These are phyloP conservation scores for Sympetrum striolatum DNA, from an alignment of 2,888 invertebrate genomes.

Conservation along the genomic window DNA sequence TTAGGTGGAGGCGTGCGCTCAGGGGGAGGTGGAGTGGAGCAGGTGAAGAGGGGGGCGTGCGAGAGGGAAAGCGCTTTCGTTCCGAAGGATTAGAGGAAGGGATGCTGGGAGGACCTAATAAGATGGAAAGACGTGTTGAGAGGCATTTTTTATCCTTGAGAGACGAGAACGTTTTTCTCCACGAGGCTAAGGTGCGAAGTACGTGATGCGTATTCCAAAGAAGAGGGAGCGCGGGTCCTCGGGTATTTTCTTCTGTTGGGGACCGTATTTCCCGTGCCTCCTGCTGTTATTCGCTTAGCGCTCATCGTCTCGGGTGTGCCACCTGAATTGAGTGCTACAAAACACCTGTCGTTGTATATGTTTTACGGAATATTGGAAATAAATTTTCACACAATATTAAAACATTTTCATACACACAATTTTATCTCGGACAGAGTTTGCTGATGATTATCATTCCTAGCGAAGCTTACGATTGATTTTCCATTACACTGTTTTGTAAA, in stretches of 20 bases:
- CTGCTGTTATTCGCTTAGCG: neutral
- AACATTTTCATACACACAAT: too few species aligned
- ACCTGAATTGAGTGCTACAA: too few species aligned
- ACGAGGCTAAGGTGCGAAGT: neutral
- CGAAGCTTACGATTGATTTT: too few species aligned
- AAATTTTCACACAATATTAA: too few species aligned
- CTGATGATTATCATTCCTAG: too few species aligned
- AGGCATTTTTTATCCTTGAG: neutral
- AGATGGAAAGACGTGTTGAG: neutral
- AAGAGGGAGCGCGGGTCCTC: neutral
- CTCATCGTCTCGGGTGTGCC: too few species aligned
- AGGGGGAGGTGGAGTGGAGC: neutral
- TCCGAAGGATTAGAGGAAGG: neutral
- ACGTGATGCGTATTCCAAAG: neutral
- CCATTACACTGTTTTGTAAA: too few species aligned
- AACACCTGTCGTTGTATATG: too few species aligned
- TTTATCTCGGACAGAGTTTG: too few species aligned
- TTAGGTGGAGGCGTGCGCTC: neutral
- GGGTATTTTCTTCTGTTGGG: neutral
- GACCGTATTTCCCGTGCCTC: neutral
- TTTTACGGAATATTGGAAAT: too few species aligned
- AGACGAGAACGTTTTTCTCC: neutral
- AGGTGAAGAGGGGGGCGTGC: neutral
- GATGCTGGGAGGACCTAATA: neutral
- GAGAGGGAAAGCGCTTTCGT: neutral